Evolutionary conservation across 2,113 vertebrate species (phyloP).

Genomic region (Formicarius rufipectus): DNA sequence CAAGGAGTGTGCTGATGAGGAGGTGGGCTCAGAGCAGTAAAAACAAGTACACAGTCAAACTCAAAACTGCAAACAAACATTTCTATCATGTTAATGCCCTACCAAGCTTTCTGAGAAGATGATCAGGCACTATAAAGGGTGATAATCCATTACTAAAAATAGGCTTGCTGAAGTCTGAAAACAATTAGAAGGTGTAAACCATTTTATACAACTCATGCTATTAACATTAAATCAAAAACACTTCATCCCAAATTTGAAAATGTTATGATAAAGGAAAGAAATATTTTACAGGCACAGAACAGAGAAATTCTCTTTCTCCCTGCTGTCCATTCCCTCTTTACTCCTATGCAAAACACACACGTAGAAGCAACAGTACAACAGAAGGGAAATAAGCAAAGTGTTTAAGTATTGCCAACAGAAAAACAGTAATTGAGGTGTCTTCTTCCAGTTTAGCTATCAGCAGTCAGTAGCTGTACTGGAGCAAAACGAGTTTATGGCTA

Average conservation of each 20-base stretch:
- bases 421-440: not conserved
- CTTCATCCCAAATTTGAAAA: not conserved
- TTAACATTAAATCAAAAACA: not conserved
- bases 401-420: not conserved
- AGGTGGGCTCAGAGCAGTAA: not conserved
- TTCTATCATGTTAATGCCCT: slow-evolving; percentile 23
- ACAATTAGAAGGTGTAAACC: not conserved
- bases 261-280: not conserved
- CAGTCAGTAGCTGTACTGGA: not conserved
- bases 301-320: not conserved
- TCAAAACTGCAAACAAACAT: not conserved
- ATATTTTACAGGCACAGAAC: not conserved
- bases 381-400: not conserved
- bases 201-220: not conserved
- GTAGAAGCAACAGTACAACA: not conserved
- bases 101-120: slow-evolving; percentile 49
- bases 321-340: not conserved
- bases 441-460: not conserved
- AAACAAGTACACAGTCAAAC: not conserved
- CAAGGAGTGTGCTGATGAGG: not conserved
- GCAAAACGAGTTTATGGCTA: not conserved
- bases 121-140: slow-evolving; percentile 51
- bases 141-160: slow-evolving; percentile 63
- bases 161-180: slow-evolving; percentile 37
- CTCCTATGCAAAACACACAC: not conserved